phyloP scores from a whole-genome alignment of 37 sponge, comb jelly and placozoan genomes.

The Theonella swinhoei region DNA sequence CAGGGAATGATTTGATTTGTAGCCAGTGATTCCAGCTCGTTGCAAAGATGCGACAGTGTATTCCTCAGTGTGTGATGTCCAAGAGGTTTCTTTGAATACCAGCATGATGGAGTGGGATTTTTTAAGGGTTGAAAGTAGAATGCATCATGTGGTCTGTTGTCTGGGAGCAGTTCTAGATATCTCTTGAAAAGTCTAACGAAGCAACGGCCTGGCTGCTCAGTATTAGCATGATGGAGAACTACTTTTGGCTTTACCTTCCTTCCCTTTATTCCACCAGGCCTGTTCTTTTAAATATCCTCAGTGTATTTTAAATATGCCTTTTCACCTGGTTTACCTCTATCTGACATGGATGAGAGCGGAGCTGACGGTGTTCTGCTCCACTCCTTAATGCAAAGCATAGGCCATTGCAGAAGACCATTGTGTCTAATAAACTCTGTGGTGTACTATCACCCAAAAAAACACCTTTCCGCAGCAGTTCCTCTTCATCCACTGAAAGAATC shows the following conservation, averaged over 20 bases:
- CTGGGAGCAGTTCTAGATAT: slow-evolving; percentile 1
- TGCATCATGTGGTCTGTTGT: background rate
- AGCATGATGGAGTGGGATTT: background rate
- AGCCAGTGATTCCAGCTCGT: background rate
- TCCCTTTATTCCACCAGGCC: slow-evolving; percentile 46
- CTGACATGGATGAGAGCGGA: slow-evolving; percentile 28
- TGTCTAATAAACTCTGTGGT: slow-evolving; percentile 38
- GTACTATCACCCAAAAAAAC: background rate
- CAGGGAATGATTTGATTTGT: background rate
- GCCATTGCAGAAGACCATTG: slow-evolving; percentile 37
- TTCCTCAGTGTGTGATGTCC: slow-evolving; percentile 14
- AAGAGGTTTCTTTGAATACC: slow-evolving; percentile 17
- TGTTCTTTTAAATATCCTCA: slow-evolving; percentile 42
- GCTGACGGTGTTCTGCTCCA: slow-evolving; percentile 42
- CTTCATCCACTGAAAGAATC: slow-evolving; percentile 23
- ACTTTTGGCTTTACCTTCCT: slow-evolving; percentile 30
- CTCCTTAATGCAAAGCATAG: slow-evolving; percentile 49
- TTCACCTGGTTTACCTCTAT: slow-evolving; percentile 29
- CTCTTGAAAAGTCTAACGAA: slow-evolving; percentile 15
- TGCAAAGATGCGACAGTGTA: background rate
- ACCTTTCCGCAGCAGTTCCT: slow-evolving; percentile 25
- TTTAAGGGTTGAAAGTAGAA: slow-evolving; percentile 18
- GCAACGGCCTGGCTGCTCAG: slow-evolving; percentile 10
- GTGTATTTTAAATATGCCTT: slow-evolving; percentile 26
- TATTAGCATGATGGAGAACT: slow-evolving; percentile 22